Conservation (phyloP, 2,888 invertebrate species). For the Acanthosepion pharaonis region DNA sequence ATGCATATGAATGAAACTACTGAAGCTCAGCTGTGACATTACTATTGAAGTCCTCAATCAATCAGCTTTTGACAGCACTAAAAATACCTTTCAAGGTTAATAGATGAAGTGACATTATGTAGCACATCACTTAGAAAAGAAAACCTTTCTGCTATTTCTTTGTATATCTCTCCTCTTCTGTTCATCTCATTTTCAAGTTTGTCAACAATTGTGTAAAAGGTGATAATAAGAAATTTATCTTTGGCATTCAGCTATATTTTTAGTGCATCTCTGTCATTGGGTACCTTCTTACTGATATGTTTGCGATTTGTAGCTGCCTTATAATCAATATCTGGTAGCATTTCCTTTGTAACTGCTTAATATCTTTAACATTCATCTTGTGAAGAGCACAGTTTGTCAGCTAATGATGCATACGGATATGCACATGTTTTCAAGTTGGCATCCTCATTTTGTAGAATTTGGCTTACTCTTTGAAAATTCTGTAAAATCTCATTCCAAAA, state of each 20-base stretch:
- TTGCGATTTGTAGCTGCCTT: background rate
- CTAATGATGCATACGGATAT: background rate
- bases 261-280: background rate
- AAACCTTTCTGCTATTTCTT: background rate
- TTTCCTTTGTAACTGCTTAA: no score
- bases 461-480: background rate
- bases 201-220: background rate
- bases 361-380: no score
- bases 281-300: background rate
- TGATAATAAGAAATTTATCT: no score
- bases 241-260: background rate
- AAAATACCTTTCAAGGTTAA: background rate
- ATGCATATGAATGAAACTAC: background rate
- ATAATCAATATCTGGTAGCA: background rate
- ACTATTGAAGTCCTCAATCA: background rate
- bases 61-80: background rate
- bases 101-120: background rate
- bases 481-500: background rate
- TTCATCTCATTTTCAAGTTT: background rate
- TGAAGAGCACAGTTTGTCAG: background rate
- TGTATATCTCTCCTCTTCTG: background rate
- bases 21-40: background rate
- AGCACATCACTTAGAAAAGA: background rate
- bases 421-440: background rate
- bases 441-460: background rate